Evolutionary conservation across 2,113 vertebrate genomes (phyloP).

Genomic region (Etia nguti): DNA sequence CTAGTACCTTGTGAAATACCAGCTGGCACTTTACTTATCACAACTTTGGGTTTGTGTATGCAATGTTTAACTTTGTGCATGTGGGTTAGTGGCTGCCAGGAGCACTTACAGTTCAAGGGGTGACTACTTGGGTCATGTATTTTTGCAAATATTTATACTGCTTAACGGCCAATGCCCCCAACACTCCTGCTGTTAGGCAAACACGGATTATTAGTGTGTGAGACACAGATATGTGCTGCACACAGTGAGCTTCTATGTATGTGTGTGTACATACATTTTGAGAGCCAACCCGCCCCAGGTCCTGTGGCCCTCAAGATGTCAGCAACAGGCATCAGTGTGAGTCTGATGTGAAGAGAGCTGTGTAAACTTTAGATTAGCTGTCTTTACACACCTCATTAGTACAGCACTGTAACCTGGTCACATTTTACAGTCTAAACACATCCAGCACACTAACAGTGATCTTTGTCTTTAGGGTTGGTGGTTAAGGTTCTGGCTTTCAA

Average conservation of each 20-base stretch:
- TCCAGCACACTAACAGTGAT: background rate
- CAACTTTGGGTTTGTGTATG: background rate
- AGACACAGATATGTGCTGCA: conserved; percentile 18
- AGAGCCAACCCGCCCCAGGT: background rate
- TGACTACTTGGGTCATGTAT: conserved; percentile 25
- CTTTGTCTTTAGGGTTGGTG: background rate
- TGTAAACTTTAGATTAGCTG: conserved; percentile 60
- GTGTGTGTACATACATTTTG: background rate
- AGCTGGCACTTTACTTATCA: background rate
- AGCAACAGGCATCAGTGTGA: conserved; percentile 34
- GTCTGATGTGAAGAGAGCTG: conserved; percentile 14
- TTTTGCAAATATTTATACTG: conserved; percentile 49
- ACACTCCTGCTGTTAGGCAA: conserved; percentile 25
- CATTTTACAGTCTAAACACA: background rate
- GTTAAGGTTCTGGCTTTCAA: background rate
- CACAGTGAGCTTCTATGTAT: background rate
- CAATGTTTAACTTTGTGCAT: background rate
- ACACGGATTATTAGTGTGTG: conserved; percentile 39
- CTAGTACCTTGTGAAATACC: background rate
- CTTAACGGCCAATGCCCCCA: conserved; percentile 18
- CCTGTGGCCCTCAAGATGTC: conserved; percentile 1
- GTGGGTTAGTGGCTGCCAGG: conserved; percentile 8
- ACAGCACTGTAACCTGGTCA: conserved; percentile 3
- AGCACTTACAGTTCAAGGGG: conserved; percentile 3
- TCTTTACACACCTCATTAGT: conserved; percentile 60